Evolutionary conservation across 2,113 vertebrate genomes (phyloP).

Genomic region (Sterrhoptilus dennistouni): DNA sequence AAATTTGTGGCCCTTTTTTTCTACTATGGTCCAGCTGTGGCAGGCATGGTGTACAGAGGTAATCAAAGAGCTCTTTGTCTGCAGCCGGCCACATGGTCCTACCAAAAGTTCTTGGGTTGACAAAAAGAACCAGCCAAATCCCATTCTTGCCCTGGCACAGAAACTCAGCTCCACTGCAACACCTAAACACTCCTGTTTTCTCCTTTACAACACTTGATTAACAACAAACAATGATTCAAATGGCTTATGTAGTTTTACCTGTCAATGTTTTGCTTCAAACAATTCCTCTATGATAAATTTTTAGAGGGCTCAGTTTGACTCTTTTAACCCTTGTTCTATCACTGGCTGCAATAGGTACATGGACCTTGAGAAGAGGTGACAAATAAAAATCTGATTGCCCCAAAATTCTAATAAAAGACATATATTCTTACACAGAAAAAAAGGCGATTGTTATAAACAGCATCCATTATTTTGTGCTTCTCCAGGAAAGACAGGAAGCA

Average conservation of each 20-base stretch:
- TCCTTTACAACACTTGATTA: background rate
- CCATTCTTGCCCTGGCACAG: background rate
- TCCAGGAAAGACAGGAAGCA: background rate
- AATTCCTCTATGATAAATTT: background rate
- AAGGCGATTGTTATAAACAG: background rate
- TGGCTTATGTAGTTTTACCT: background rate
- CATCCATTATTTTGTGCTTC: background rate
- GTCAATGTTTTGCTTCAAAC: background rate
- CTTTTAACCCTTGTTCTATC: background rate
- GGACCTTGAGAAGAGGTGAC: background rate
- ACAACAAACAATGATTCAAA: background rate
- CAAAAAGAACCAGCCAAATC: background rate
- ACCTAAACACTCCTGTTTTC: background rate
- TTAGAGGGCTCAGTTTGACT: background rate
- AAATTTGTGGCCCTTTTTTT: background rate
- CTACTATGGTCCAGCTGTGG: background rate
- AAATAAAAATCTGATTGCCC: background rate
- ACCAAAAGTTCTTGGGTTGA: background rate
- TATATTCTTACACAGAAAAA: background rate
- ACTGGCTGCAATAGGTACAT: background rate
- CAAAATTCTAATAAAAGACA: background rate
- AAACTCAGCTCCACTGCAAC: background rate
- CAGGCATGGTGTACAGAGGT: background rate
- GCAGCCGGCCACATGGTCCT: accelerated
- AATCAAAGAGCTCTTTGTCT: background rate